Evolutionary conservation across 2,888 invertebrate species (phyloP).

Genomic region (Cosmia trapezina): DNA sequence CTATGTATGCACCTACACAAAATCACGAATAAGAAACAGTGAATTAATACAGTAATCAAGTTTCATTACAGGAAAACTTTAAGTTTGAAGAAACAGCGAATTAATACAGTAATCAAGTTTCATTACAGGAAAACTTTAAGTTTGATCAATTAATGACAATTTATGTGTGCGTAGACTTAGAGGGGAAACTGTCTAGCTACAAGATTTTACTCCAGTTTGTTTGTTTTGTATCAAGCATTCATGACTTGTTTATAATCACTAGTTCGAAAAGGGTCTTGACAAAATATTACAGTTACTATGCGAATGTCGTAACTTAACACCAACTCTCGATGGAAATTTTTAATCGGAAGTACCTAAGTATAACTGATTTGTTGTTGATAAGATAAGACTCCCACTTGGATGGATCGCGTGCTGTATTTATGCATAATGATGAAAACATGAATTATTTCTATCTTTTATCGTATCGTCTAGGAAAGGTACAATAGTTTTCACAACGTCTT

Average conservation of each 20-base stretch:
- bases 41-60: too few relatives aligned
- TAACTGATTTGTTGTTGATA: constrained; percentile 81
- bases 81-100: too few relatives aligned
- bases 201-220: background rate
- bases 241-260: background rate
- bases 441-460: constrained; percentile 74
- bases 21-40: constrained; percentile 19
- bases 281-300: constrained; percentile 45
- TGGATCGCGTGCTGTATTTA: constrained; percentile 82
- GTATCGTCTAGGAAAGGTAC: constrained; percentile 74
- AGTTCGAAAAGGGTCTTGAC: background rate
- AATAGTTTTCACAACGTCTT: constrained; percentile 65
- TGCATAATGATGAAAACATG: constrained; percentile 69
- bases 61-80: constrained; percentile 24
- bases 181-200: background rate
- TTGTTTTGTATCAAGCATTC: background rate
- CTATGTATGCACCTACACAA: background rate
- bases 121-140: constrained; percentile 36
- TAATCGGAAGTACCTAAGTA: constrained; percentile 76
- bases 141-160: constrained; percentile 36
- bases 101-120: too few relatives aligned
- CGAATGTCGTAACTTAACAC: constrained; percentile 73
- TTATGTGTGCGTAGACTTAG: background rate
- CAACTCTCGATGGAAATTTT: constrained; percentile 80
- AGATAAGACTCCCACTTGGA: constrained; percentile 81